Percentiles rank a stretch among this genome's conserved stretches.
phyloP scores from a whole-genome alignment of 2,888 invertebrate species.

The Eurois occulta region DNA sequence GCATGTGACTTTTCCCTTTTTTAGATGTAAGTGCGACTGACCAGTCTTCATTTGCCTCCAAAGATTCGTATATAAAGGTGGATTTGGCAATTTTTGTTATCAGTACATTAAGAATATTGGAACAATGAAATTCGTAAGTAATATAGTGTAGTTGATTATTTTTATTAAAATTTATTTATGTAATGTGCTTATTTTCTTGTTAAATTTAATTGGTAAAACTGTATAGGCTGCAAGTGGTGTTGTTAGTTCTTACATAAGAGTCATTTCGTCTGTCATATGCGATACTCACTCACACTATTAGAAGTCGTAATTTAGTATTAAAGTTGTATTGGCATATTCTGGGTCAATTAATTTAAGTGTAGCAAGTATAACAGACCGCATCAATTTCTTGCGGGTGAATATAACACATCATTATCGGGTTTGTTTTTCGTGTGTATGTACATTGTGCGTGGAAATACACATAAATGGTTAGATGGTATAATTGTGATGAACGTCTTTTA shows the following conservation, averaged over 20 bases:
- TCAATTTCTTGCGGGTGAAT: too few species aligned
- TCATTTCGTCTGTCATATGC: background rate
- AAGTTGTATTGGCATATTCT: too few species aligned
- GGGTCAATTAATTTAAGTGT: too few species aligned
- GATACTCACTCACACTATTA: background rate
- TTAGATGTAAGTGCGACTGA: background rate
- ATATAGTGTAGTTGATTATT: background rate
- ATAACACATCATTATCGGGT: background rate
- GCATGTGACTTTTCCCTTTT: background rate
- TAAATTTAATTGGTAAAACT: background rate
- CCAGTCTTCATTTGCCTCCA: background rate
- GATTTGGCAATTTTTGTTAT: background rate
- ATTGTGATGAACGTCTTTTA: too few species aligned
- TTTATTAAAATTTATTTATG: background rate
- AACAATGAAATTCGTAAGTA: constrained; percentile 48
- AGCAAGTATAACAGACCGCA: too few species aligned
- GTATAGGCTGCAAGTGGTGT: background rate
- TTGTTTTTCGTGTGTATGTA: background rate
- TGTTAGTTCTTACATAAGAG: background rate
- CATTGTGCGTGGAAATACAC: too few species aligned
- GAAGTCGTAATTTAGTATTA: background rate
- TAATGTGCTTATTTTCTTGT: background rate
- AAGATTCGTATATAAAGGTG: background rate
- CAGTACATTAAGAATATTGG: background rate
- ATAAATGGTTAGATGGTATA: too few species aligned